Conservation (phyloP, 2,113 vertebrate genomes). For the Corvus moneduloides region DNA sequence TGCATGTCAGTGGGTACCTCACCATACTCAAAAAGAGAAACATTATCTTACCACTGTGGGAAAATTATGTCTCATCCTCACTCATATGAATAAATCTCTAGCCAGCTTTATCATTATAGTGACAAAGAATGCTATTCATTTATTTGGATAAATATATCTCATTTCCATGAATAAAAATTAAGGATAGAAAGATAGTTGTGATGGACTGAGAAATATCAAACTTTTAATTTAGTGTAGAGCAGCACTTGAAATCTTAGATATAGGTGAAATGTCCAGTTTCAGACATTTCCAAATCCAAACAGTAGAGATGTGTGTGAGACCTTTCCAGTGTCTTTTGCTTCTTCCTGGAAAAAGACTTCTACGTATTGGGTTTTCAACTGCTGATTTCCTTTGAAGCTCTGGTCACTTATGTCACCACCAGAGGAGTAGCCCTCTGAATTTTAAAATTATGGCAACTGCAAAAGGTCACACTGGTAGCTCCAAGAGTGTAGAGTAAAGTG, state of each 20-base stretch:
- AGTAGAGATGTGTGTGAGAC: background rate
- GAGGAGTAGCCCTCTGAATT: background rate
- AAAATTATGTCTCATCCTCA: background rate
- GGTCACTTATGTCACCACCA: background rate
- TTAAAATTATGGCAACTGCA: background rate
- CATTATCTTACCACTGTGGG: background rate
- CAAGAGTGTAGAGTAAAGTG: background rate
- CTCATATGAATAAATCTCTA: background rate
- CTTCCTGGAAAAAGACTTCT: background rate
- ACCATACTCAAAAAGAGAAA: background rate
- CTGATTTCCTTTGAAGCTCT: background rate
- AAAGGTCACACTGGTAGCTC: background rate
- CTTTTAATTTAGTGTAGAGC: background rate
- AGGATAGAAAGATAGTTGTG: background rate
- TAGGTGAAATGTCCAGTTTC: background rate
- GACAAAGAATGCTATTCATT: background rate
- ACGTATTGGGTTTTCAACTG: background rate
- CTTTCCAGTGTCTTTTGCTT: background rate
- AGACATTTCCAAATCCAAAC: background rate
- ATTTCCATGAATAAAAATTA: background rate
- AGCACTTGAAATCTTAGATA: background rate
- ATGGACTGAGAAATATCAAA: background rate
- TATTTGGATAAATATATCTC: background rate
- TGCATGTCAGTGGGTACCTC: background rate
- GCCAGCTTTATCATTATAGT: background rate